Conservation (phyloP, 2,113 vertebrate genomes). For the Dissostichus mawsoni region DNA sequence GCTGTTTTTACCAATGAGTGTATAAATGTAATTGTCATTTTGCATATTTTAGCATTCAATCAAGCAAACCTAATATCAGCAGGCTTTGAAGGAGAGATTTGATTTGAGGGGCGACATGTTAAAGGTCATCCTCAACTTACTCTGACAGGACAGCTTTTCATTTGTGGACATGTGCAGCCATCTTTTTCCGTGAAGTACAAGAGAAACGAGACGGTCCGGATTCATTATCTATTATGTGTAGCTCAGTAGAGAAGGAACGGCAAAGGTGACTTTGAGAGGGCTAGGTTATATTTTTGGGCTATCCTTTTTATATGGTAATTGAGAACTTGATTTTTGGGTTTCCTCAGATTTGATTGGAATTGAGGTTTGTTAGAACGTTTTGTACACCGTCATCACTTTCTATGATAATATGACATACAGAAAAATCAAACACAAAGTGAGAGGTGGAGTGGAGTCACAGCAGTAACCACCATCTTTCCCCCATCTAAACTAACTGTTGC, state of each 20-base stretch:
- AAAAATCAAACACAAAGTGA: too few species aligned
- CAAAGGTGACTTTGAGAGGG: constrained; percentile 23
- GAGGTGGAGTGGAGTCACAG: too few species aligned
- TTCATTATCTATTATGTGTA: not conserved
- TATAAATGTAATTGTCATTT: constrained; percentile 11
- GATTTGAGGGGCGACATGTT: not conserved
- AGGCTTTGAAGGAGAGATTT: not conserved
- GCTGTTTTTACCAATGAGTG: constrained; percentile 20
- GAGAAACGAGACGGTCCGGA: not conserved
- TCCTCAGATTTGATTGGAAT: too few species aligned
- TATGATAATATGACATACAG: too few species aligned
- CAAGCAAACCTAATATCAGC: not conserved
- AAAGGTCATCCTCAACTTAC: not conserved
- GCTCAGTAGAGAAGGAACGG: not conserved
- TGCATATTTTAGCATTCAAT: constrained; percentile 14
- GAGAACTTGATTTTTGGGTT: not conserved
- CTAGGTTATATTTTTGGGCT: not conserved
- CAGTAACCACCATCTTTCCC: too few species aligned
- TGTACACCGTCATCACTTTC: too few species aligned
- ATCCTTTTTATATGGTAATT: not conserved
- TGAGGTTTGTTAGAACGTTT: too few species aligned
- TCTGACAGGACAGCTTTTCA: not conserved
- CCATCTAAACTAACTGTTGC: too few species aligned
- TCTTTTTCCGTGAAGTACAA: not conserved
- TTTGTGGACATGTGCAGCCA: constrained; percentile 5